Conservation (phyloP, 2,113 vertebrate species). For the Dicrurus megarhynchus region DNA sequence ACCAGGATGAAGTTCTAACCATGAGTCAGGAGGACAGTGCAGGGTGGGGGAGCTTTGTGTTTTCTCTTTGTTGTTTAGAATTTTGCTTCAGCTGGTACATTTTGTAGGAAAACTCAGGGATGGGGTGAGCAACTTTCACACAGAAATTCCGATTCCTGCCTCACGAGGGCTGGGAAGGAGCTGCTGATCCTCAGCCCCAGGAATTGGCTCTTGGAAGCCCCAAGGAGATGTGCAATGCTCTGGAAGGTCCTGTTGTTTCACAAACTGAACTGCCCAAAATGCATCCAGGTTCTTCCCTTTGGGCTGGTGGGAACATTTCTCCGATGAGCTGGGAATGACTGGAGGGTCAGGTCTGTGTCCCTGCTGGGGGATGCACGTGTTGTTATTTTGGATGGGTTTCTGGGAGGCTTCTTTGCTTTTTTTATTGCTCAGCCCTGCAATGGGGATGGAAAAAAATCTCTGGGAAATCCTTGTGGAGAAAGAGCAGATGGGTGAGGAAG, state of each 20-base stretch:
- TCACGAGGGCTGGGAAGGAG: neutral
- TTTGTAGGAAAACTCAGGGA: neutral
- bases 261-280: neutral
- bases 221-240: neutral
- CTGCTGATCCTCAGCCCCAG: neutral
- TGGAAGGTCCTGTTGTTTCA: neutral
- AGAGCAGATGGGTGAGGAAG: neutral
- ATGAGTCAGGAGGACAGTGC: neutral
- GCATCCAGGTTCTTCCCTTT: neutral
- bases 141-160: neutral
- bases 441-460: neutral
- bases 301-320: neutral
- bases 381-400: neutral
- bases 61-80: neutral
- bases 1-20: neutral
- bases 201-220: neutral
- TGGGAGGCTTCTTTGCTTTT: neutral
- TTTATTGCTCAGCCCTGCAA: neutral
- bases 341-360: neutral
- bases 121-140: neutral
- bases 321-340: accelerated
- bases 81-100: neutral
- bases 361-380: neutral
- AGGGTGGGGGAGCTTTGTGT: slow-evolving; percentile 15
- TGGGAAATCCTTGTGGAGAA: neutral